Evolutionary conservation across 2,113 vertebrate species (phyloP).

Genomic region (Stegastes partitus): DNA sequence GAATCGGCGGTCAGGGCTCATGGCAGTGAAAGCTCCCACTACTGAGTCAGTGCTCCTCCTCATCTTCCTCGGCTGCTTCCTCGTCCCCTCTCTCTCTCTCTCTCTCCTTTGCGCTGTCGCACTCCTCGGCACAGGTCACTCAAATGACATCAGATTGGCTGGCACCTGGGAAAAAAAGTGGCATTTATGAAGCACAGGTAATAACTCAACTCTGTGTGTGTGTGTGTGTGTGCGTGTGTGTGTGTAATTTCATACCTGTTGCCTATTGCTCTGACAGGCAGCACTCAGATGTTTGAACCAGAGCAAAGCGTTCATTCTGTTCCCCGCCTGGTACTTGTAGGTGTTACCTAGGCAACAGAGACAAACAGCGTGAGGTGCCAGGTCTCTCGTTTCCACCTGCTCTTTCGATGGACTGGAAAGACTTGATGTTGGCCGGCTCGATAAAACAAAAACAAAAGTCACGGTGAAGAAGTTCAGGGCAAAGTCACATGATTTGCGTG

Average conservation of each 20-base stretch:
- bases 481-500: not conserved
- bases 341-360: slow-evolving; percentile 91
- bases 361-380: slow-evolving; percentile 53
- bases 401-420: slow-evolving; percentile 36
- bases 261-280: slow-evolving; percentile 97
- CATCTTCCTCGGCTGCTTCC: slow-evolving; percentile 49
- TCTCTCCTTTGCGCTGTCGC: slow-evolving; percentile 56
- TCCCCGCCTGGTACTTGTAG: slow-evolving; percentile 98
- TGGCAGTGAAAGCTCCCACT: slow-evolving; percentile 86
- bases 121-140: slow-evolving; percentile 82
- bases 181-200: not conserved
- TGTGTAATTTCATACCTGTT: slow-evolving; percentile 86
- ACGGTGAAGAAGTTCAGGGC: slow-evolving; percentile 39
- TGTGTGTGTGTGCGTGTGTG: not conserved
- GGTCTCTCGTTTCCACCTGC: slow-evolving; percentile 29
- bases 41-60: slow-evolving; percentile 69
- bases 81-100: slow-evolving; percentile 43
- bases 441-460: slow-evolving; percentile 24
- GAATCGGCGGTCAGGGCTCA: slow-evolving; percentile 74
- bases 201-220: not conserved
- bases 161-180: slow-evolving; percentile 88
- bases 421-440: slow-evolving; percentile 20
- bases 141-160: slow-evolving; percentile 99
- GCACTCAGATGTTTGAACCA: slow-evolving; percentile 98
- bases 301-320: slow-evolving; percentile 93